Percentiles rank a stretch among this genome's conserved stretches.
Conservation (phyloP, 2,888 invertebrate species). For the Siphonodentalium dalli region DNA sequence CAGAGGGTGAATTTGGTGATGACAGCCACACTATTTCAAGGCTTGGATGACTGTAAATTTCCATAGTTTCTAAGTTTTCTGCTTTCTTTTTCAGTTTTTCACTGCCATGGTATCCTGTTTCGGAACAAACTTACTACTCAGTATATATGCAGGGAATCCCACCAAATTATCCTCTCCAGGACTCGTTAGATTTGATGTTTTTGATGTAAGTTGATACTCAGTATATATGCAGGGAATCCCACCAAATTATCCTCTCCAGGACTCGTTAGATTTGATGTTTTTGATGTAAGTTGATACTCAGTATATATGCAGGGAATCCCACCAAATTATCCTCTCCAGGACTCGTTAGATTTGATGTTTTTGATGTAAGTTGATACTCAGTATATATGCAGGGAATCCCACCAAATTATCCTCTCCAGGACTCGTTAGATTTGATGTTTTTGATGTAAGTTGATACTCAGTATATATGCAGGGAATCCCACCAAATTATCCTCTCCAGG, state of each 20-base stretch:
- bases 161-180: conserved; percentile 75
- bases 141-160: conserved; percentile 80
- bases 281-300: conserved; percentile 71
- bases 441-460: conserved; percentile 71
- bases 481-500: conserved; percentile 75
- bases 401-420: conserved; percentile 75
- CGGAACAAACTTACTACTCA: conserved; percentile 82
- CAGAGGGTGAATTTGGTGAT: no score
- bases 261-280: conserved; percentile 92
- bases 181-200: conserved; percentile 92
- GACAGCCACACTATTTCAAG: no score
- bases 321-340: conserved; percentile 75
- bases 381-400: conserved; percentile 80
- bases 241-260: conserved; percentile 75
- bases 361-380: conserved; percentile 71
- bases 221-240: conserved; percentile 80
- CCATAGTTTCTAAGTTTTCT: not conserved
- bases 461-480: conserved; percentile 80
- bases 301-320: conserved; percentile 80
- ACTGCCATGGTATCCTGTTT: conserved; percentile 94
- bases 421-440: conserved; percentile 92
- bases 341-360: conserved; percentile 92
- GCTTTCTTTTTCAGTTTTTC: conserved; percentile 73
- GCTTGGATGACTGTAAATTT: no score
- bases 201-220: conserved; percentile 71